Base-by-base conservation (phyloP, 1,140 invertebrate genomes). In the Chymomyza costata region DNA sequence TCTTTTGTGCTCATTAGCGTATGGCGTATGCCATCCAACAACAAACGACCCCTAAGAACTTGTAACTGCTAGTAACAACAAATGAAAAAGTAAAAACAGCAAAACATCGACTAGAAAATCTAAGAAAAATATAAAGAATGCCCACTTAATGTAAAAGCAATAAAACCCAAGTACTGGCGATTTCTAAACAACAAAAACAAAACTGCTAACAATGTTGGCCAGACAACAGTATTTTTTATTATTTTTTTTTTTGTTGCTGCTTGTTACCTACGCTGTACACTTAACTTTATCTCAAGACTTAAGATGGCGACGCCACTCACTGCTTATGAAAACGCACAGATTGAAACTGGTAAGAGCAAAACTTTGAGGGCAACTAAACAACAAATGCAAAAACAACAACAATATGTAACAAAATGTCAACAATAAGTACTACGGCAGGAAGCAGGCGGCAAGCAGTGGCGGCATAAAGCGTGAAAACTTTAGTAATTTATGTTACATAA, bases 401-500 rank as follows among this genome's bases (percentile, higher is more conserved):
- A 65, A 58, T 34, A 34, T 34, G 32, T 34, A n/a, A 14, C 11
- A 34, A 34, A 25, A 25, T 25, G 21, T 25, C 21, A 25, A 8
- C 21, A 25, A 8, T 8, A 3, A 25, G 21, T 8, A n/a, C n/a
- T n/a, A n/a, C n/a, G n/a, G n/a, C n/a, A n/a, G n/a, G n/a, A n/a
- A n/a, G 56, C 35, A 46, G 6, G 34, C 16, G 16, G 53, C 44
- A 32, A 28, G 43, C 38, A 49, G 47, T n/a, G n/a, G n/a, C 8
- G 41, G 53, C 52, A 58, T 44, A 66, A 66, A 70, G 62, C 65
- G 61, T 63, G 60, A 71, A 65, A 82, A 82, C 71, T 82, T 82
- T 78, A 59, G 65, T 73, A 82, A 82, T 82, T 82, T 82, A 80
- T 82, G 71, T 82, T 65, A 82, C 78, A 80, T 82, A 82, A 82